Percentiles rank a stretch among this genome's conserved stretches.
phyloP scores from a whole-genome alignment of 1,140 invertebrate genomes.

The Ceratosolen fusciceps region DNA sequence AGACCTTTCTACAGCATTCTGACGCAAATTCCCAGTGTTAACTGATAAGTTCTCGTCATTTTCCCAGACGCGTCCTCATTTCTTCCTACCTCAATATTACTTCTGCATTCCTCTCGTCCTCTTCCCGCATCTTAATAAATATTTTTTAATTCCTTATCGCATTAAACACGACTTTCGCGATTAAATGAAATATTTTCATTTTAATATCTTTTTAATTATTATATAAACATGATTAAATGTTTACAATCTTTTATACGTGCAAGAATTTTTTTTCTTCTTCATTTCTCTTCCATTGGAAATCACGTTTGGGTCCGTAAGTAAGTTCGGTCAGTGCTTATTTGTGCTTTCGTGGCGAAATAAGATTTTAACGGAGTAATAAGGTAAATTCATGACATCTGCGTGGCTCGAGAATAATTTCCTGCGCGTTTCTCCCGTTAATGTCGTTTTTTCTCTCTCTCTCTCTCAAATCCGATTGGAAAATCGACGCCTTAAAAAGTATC shows the following conservation, averaged over 20 bases:
- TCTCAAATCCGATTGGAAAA: too few species aligned
- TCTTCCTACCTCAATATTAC: neutral
- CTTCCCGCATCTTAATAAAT: too few species aligned
- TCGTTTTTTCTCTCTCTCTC: too few species aligned
- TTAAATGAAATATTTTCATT: neutral
- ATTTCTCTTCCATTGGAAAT: too few species aligned
- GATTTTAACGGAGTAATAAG: neutral
- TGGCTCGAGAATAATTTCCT: too few species aligned
- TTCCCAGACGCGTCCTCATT: neutral
- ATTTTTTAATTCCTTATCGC: neutral
- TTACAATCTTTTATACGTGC: neutral
- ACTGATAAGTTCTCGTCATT: neutral
- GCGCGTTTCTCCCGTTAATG: too few species aligned
- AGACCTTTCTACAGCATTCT: too few species aligned
- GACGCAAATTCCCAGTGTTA: too few species aligned
- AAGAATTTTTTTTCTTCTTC: neutral
- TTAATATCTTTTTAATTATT: neutral
- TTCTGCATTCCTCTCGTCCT: too few species aligned
- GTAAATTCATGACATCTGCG: neutral
- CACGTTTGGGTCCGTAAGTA: too few species aligned
- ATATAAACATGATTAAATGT: neutral
- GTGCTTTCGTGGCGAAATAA: neutral
- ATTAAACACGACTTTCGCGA: neutral
- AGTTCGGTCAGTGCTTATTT: too few species aligned
- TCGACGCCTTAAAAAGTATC: too few species aligned